Conservation (phyloP, 2,888 invertebrate species). For the Conops quadrifasciatus region DNA sequence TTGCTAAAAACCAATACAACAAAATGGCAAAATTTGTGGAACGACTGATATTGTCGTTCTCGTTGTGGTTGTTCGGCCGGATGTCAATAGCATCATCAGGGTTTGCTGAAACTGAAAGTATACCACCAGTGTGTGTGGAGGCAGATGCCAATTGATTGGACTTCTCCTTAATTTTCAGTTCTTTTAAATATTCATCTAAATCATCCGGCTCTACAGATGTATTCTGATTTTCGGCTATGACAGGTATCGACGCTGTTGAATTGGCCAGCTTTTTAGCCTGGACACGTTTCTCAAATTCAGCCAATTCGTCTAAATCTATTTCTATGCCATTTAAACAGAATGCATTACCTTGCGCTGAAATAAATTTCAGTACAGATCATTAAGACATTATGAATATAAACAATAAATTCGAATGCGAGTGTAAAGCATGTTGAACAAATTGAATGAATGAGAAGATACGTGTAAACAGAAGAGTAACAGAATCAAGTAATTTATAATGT, state of each 20-base stretch:
- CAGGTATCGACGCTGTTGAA: neutral
- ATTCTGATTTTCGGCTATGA: constrained; percentile 27
- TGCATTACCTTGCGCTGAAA: constrained; percentile 62
- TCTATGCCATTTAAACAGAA: constrained; percentile 65
- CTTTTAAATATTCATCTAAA: constrained; percentile 63
- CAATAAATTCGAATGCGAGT: neutral
- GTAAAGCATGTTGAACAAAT: neutral
- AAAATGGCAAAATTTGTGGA: constrained; percentile 56
- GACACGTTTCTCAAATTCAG: constrained; percentile 60
- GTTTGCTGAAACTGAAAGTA: constrained; percentile 6
- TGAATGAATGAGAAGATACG: no score
- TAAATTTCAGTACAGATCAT: constrained; percentile 19
- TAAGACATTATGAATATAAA: neutral
- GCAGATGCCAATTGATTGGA: constrained; percentile 24
- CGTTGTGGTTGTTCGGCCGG: constrained; percentile 14
- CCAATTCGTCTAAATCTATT: constrained; percentile 65
- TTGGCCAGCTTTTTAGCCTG: constrained; percentile 53
- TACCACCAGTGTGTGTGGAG: no score
- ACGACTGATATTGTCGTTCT: constrained; percentile 31
- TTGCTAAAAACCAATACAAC: constrained; percentile 63
- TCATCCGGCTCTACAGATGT: constrained; percentile 55
- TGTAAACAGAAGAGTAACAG: no score
- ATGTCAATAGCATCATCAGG: constrained; percentile 20
- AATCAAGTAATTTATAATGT: no score
- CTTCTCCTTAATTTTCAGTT: constrained; percentile 57